Base-by-base conservation (phyloP, 2,113 vertebrate genomes). In the Arizona elegans region DNA sequence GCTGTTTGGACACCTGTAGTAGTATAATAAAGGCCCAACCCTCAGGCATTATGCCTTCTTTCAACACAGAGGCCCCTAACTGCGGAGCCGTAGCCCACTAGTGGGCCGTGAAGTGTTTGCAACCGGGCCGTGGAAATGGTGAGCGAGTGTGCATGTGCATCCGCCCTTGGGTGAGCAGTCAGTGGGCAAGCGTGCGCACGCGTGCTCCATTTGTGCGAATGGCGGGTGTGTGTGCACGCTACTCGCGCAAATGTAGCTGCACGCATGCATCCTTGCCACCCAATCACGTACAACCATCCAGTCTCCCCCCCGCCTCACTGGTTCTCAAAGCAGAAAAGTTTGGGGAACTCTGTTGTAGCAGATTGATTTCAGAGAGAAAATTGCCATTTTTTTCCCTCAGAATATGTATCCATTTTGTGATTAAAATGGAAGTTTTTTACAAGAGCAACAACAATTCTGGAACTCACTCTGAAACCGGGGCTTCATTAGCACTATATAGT, bases 191-290 rank as follows among this genome's bases (percentile, higher is more conserved):
- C 0, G 62, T n/a, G 26, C 5, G 4, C 26, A 65, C 0, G 1
- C 3, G 1, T 1, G 3, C 62, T 65, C 62, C 11, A 13, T 70
- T 70, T 70, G 0, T 13, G 62, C n/a, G 62, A 70, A 13, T 13
- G 62, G 62, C 0, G 0, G 4, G 29, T 5, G 9, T 5, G 1
- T 0, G 12, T 15, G 62, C 62, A n/a, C 0, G 12, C 62, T 6
- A 6, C 62, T n/a, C 0, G 2, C 3, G 4, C 62, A 70, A n/a
- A 70, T 70, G 12, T n/a, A 70, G 29, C 29, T 70, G 62, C 62
- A 65, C 3, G 0, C 4, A 29, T 59, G 8, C 58, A 24, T 59
- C 2, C 23, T 59, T 59, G 58, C 58, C 1, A 0, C 7, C 58
- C 12, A 4, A 29, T n/a, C 5, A 0, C 12, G 11, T 5, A 5